Conservation (phyloP, 1,140 invertebrate genomes). For the Zaprionus africanus region DNA sequence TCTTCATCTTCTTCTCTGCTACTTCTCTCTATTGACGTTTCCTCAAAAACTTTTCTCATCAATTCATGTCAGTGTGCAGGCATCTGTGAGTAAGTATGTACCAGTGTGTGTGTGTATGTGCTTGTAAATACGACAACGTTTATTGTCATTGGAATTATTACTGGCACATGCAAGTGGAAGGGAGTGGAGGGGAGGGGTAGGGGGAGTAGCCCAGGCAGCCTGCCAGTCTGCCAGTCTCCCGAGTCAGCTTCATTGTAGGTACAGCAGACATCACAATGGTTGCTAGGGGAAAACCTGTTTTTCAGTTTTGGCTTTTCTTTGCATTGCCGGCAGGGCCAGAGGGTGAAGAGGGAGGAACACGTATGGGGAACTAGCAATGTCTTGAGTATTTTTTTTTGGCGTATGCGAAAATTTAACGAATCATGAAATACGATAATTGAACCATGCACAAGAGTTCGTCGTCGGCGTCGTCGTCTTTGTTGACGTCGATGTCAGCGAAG, state of each 20-base stretch:
- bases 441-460: constrained; percentile 81
- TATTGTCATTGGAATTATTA: constrained; percentile 83
- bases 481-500: constrained; percentile 18
- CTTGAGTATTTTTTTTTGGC: constrained; percentile 75
- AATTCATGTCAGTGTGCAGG: constrained; percentile 70
- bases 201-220: constrained; percentile 28
- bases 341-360: neutral
- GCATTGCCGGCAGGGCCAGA: constrained; percentile 16
- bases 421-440: constrained; percentile 83
- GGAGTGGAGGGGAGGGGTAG: neutral
- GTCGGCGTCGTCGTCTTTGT: constrained; percentile 37
- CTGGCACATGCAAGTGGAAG: constrained; percentile 66
- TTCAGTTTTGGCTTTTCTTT: constrained; percentile 65
- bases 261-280: constrained; percentile 71
- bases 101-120: constrained; percentile 44
- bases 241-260: constrained; percentile 57
- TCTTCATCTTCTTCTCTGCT: constrained; percentile 53
- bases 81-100: constrained; percentile 27
- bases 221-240: constrained; percentile 27
- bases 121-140: constrained; percentile 83
- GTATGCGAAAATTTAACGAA: constrained; percentile 83
- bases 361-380: constrained; percentile 28
- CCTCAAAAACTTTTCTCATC: constrained; percentile 82
- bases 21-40: constrained; percentile 78
- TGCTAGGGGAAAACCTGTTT: constrained; percentile 76